These are phyloP conservation scores for Hypomecis punctinalis DNA, from an alignment of 2,888 invertebrate species.

Conservation along the genomic window DNA sequence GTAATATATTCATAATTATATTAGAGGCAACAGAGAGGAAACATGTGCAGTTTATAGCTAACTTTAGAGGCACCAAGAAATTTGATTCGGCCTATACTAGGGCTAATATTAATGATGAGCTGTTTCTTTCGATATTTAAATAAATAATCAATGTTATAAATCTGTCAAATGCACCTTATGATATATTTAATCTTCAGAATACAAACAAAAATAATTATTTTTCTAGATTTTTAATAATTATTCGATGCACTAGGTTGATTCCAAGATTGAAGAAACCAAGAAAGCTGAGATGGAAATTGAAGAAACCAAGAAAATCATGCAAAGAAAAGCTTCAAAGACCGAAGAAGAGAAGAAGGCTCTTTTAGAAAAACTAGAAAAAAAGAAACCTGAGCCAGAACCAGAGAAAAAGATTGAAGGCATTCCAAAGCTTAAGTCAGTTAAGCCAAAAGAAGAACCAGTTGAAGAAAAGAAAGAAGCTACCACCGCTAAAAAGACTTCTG, in stretches of 20 bases:
- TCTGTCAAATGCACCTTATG: too few species aligned
- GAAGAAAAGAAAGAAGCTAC: conserved; percentile 75
- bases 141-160: too few species aligned
- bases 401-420: conserved; percentile 86
- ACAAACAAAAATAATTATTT: too few species aligned
- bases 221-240: too few species aligned
- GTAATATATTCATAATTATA: too few species aligned
- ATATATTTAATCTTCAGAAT: too few species aligned
- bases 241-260: conserved; percentile 51
- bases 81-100: too few species aligned
- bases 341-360: conserved; percentile 81
- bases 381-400: conserved; percentile 79
- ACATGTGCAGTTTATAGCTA: too few species aligned
- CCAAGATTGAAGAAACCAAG: conserved; percentile 66
- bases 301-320: conserved; percentile 77
- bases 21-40: too few species aligned
- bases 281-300: conserved; percentile 75
- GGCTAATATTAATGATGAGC: too few species aligned
- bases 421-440: conserved; percentile 85
- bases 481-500: conserved; percentile 76
- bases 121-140: too few species aligned
- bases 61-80: too few species aligned
- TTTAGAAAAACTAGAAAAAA: conserved; percentile 80
- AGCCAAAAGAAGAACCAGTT: conserved; percentile 78
- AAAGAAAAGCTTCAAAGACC: conserved; percentile 79